Evolutionary conservation across 2,888 invertebrate genomes (phyloP), one percentile per base, ranked within the genome.

Genomic region (Resseliella maxima): DNA sequence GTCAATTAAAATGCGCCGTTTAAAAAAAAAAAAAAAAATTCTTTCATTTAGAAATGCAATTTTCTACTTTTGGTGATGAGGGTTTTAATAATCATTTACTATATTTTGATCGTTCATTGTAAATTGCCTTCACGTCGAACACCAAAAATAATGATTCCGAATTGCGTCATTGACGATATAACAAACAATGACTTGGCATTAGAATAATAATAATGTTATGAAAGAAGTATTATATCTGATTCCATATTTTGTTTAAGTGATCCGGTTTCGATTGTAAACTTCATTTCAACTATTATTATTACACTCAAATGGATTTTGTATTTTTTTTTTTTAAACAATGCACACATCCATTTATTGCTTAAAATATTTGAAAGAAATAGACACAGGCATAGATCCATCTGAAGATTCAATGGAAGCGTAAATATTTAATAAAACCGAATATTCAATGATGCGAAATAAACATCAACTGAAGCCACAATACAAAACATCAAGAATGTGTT

Each of bases 361-460:
- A 72, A 31, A 0, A 15, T 2, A 72, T 31, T 18, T 24, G 27
- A n/a, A 59, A 27, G 27, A 24, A 59, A 59, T 2, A n/a, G 6
- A 8, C 24, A 2, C n/a, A 12, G 24, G n/a, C n/a, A 24, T 24
- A 12, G n/a, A 24, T 59, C 15, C 15, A 15, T 50, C 18, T 50
- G 15, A 50, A 18, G 24, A n/a, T 59, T 5, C 41, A 2, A 18
- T 18, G 2, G 50, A 50, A 50, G 59, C 12, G 59, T 59, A 59
- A 59, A 59, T 24, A 72, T 72, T 3, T 72, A 72, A 31, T 72
- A 59, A 59, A 59, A 59, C 24, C 59, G 27, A 31, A 72, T 72
- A 72, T 72, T 72, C 72, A 72, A 72, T 72, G 72, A 72, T 72
- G 72, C 72, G 72, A 72, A 72, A 72, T 72, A 72, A 72, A 72